Conservation (phyloP, 2,888 invertebrate species). For the Spilosoma lubricipeda region DNA sequence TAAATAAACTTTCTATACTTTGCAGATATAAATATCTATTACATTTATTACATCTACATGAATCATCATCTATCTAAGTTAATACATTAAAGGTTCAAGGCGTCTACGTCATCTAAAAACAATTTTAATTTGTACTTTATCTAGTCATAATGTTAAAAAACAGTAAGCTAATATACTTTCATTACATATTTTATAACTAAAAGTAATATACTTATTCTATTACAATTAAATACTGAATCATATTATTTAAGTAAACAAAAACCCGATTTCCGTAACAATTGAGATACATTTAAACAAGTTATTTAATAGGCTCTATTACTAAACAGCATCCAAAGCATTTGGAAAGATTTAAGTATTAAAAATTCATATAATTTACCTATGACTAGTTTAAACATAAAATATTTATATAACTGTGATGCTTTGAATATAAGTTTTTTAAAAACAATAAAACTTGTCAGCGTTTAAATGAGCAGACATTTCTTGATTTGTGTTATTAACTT, state of each 20-base stretch:
- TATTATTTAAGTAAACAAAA: background rate
- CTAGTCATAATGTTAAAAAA: conserved; percentile 19
- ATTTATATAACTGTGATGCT: conserved; percentile 28
- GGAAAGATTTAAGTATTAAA: conserved; percentile 10
- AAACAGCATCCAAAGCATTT: background rate
- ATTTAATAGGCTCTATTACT: background rate
- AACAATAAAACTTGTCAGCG: conserved; percentile 30
- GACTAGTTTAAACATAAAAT: conserved; percentile 29
- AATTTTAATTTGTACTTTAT: conserved; percentile 36
- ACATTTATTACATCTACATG: conserved; percentile 1
- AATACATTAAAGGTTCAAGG: background rate
- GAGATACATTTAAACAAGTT: background rate
- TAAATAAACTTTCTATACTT: conserved; percentile 23
- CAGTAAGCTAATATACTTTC: conserved; percentile 13
- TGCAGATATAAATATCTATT: conserved; percentile 1
- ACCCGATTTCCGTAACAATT: background rate
- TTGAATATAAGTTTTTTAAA: conserved; percentile 28
- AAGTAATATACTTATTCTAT: conserved; percentile 22
- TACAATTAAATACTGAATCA: conserved; percentile 20
- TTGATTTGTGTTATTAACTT: conserved; percentile 33
- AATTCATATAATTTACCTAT: conserved; percentile 18
- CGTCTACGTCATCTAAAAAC: conserved; percentile 24
- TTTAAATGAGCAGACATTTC: conserved; percentile 42
- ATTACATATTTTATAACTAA: conserved; percentile 21
- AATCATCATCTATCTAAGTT: background rate